Evolutionary conservation across 2,113 vertebrate species (phyloP), one percentile per base, ranked within the genome.

Genomic region (Cynocephalus volans): DNA sequence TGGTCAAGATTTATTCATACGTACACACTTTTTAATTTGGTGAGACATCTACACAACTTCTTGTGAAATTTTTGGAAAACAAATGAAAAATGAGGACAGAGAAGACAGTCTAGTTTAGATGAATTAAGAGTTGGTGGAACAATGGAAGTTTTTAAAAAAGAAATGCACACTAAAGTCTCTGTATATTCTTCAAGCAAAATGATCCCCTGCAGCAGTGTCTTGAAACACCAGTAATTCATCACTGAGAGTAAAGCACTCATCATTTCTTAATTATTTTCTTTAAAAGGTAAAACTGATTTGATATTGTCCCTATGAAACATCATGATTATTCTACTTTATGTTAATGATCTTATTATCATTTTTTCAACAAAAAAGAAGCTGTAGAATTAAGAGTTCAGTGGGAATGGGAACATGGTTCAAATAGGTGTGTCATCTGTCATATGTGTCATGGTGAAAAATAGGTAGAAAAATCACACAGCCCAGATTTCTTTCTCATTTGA

Each of bases 281-380:
- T 58, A 93, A 93, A 95, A 72, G 69, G 28, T 41, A 36, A 19
- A 94, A 50, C 23, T n/a, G n/a, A 52, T 79, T 88, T 85, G n/a
- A 83, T 81, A 60, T 62, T 73, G 19, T 82, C 18, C 36, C n/a
- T 73, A 33, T 31, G 50, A 75, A 88, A 50, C 5, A 75, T 50
- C 17, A 77, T 72, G 52, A 7, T 48, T 67, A 54, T 11, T 33
- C n/a, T 11, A 56, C 76, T 93, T 70, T 48, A 36, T 82, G 33
- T 26, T 26, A 19, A 28, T 23, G 24, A n/a, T 76, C 1, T 26
- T 41, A 13, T 17, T 85, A 8, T n/a, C n/a, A n/a, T 77, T 64
- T 19, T 64, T 79, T 80, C 31, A 31, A 72, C 81, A 10, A 17
- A 52, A 77, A 86, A 64, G 10, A 88, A 77, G 26, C 54, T 60